Evolutionary conservation across 2,888 invertebrate genomes (phyloP).

Genomic region (Dynastes grantii): DNA sequence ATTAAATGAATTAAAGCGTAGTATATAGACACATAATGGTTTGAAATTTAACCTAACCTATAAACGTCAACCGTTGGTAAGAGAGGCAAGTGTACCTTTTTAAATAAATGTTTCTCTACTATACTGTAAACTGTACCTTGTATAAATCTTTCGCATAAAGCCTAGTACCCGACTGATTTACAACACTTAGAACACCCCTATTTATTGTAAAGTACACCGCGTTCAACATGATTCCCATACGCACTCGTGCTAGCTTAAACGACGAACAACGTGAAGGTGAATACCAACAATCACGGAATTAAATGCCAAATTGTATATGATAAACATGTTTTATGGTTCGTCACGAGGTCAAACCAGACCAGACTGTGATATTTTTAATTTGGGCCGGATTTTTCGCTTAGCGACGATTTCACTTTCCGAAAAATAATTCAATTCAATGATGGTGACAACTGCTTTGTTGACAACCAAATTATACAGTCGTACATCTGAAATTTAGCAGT

Average conservation of each 20-base stretch:
- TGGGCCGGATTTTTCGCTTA: background rate
- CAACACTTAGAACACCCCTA: constrained; percentile 54
- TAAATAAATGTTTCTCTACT: background rate
- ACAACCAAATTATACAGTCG: too few species aligned
- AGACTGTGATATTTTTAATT: constrained; percentile 33
- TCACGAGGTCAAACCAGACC: constrained; percentile 29
- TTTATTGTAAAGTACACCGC: constrained; percentile 54
- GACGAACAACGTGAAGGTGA: background rate
- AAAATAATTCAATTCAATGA: background rate
- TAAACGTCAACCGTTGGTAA: constrained; percentile 31
- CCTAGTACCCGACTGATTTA: constrained; percentile 52
- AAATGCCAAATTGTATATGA: constrained; percentile 7
- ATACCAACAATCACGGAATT: constrained; percentile 19
- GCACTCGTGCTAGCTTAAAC: constrained; percentile 40
- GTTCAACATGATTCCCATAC: constrained; percentile 54
- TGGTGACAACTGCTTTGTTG: too few species aligned
- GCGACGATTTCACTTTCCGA: background rate
- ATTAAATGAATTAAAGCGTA: background rate
- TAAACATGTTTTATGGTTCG: constrained; percentile 20
- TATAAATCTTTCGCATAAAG: constrained; percentile 52
- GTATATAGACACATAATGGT: background rate
- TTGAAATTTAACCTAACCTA: constrained; percentile 32
- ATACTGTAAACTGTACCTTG: constrained; percentile 53
- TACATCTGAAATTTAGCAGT: too few species aligned
- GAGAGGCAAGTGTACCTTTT: background rate